Conservation (phyloP, 1,140 invertebrate genomes). For the Hirudo medicinalis region DNA sequence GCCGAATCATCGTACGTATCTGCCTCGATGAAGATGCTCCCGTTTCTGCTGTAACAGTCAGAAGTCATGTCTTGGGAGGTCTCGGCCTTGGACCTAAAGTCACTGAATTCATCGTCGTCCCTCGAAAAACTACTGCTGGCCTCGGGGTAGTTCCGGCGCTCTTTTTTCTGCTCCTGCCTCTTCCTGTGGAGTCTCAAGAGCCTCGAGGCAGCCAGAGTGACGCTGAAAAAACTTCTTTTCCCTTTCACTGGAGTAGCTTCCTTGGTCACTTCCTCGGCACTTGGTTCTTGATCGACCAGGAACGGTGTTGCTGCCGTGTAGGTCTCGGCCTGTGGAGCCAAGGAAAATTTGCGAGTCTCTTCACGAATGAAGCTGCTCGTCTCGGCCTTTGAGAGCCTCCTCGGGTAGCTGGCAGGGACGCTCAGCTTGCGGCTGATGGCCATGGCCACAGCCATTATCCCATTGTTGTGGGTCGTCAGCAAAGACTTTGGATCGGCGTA, state of each 20-base stretch:
- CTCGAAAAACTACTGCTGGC: neutral
- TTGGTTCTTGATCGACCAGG: neutral
- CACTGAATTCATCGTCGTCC: neutral
- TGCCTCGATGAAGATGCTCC: neutral
- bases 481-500: neutral
- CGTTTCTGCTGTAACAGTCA: neutral
- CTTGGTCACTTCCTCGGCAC: neutral
- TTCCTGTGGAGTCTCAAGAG: neutral
- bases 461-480: neutral
- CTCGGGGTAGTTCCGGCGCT: neutral
- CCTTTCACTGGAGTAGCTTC: neutral
- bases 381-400: neutral
- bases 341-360: neutral
- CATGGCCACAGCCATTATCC: neutral
- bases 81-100: neutral
- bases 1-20: slow-evolving; percentile 3
- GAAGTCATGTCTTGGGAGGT: neutral
- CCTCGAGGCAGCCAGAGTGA: neutral
- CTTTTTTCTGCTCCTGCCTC: neutral
- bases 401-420: neutral
- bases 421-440: neutral
- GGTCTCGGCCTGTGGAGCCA: neutral
- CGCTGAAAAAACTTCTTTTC: slow-evolving; percentile 9
- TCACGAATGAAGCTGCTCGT: neutral
- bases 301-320: neutral